Base-by-base conservation (phyloP, 2,797 vertebrate species). In the Trachurus trachurus region DNA sequence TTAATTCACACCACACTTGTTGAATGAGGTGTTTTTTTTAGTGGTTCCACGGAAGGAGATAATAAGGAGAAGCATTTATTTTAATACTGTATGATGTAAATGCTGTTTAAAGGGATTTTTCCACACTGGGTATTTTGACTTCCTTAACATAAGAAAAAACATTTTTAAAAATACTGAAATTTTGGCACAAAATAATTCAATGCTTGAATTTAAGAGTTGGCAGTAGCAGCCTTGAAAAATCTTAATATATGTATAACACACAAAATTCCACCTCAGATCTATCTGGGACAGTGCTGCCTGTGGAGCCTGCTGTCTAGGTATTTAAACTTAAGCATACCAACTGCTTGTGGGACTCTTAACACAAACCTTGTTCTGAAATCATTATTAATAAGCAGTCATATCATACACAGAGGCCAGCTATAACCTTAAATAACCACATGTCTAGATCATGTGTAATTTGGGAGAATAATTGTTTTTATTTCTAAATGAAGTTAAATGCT, bases 271-370 rank as follows among this genome's bases (percentile, higher is more conserved):
- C 34, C 44, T 82, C 74, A 82, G 73, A 88, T 89, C 76, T 92
- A 89, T 89, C 72, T 90, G 81, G 87, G 83, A 87, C 87, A 85
- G 50, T 21, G 78, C 61, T 69, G 80, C 81, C 84, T 71, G 83
- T 71, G 71, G 82, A 75, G 81, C 72, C 82, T 57, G 77, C 79
- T 84, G 70, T 69, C 81, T 85, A 88, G 75, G 84, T 86, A 82
- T 72, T 83, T 73, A 78, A 85, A 88, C 67, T 70, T 82, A 82
- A 87, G 76, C 73, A 56, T 64, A 76, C 72, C 82, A 80, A 73
- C 82, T 88, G 85, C 72, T 80, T 62, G 74, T 81, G 82, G 64
- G 71, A 81, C 64, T 76, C 26, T 50, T 13, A 40, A 6, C 60
- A 66, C 49, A 45, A 67, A 68, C 26, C 26, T 26, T 1, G 26